These are phyloP conservation scores for Hirudo medicinalis DNA, from an alignment of 1,140 invertebrate species.

Conservation along the genomic window DNA sequence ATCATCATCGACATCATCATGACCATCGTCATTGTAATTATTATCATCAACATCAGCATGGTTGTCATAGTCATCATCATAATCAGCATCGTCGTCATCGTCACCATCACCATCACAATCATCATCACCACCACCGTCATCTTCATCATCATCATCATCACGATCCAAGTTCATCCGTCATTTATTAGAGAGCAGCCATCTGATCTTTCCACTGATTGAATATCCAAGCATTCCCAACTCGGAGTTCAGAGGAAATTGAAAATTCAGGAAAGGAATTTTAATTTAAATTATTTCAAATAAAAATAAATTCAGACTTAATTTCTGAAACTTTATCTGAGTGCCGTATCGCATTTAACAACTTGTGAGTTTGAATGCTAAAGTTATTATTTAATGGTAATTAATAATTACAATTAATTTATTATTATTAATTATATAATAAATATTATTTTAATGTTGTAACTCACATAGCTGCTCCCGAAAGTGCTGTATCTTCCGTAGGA, in stretches of 20 bases:
- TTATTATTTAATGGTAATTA: too few relatives aligned
- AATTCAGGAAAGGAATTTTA: too few relatives aligned
- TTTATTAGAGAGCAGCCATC: neutral
- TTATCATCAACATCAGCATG: slow-evolving; percentile 14
- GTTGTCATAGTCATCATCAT: slow-evolving; percentile 13
- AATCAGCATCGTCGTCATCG: neutral
- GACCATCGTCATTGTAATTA: slow-evolving; percentile 18
- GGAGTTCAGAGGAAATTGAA: too few relatives aligned
- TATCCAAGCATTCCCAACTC: too few relatives aligned
- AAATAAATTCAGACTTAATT: too few relatives aligned
- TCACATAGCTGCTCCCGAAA: neutral
- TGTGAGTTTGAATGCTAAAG: too few relatives aligned
- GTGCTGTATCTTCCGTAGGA: neutral
- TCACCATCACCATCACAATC: slow-evolving; percentile 16
- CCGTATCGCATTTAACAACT: too few relatives aligned
- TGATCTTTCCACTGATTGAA: too few relatives aligned
- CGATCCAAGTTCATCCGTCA: neutral
- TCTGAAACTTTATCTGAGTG: too few relatives aligned
- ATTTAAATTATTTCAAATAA: too few relatives aligned
- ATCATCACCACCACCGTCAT: slow-evolving; percentile 10
- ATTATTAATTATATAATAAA: neutral
- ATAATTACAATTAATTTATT: too few relatives aligned
- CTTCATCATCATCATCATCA: neutral
- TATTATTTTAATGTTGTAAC: slow-evolving; percentile 1
- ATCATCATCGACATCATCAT: slow-evolving; percentile 17